phyloP scores from a whole-genome alignment of 1,140 invertebrate species.

The Trissolcus basalis region DNA sequence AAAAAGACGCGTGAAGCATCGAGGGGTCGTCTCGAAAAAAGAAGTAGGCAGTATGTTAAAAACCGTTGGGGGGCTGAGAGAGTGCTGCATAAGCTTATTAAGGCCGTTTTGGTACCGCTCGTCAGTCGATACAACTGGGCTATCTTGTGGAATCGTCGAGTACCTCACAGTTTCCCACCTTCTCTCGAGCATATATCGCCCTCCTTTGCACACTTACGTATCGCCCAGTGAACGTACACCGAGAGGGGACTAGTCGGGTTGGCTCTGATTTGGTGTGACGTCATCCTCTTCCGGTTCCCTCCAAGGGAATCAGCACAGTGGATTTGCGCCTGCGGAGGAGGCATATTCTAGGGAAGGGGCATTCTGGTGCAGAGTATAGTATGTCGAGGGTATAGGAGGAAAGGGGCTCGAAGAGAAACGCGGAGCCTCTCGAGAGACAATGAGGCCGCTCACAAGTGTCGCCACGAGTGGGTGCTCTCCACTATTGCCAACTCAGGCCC shows the following conservation, averaged over 20 bases:
- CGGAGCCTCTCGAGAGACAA: conserved; percentile 74
- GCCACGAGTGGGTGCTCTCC: conserved; percentile 74
- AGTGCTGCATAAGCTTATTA: conserved; percentile 76
- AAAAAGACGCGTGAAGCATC: conserved; percentile 25
- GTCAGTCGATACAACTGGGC: conserved; percentile 46
- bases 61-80: conserved; percentile 59
- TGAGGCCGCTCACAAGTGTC: conserved; percentile 76
- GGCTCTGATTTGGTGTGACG: conserved; percentile 50
- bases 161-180: conserved; percentile 35
- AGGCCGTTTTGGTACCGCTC: conserved; percentile 50
- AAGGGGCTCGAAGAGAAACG: conserved; percentile 61
- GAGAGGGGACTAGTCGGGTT: conserved; percentile 14
- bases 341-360: conserved; percentile 20
- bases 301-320: conserved; percentile 58
- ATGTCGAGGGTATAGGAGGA: conserved; percentile 22
- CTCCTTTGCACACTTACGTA: conserved; percentile 27
- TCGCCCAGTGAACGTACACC: conserved; percentile 1
- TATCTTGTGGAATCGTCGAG: conserved; percentile 33
- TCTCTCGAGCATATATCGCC: conserved; percentile 25
- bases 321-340: conserved; percentile 43
- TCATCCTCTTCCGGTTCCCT: conserved; percentile 47
- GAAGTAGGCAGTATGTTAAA: conserved; percentile 35
- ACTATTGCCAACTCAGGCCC: conserved; percentile 77
- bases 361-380: conserved; percentile 44
- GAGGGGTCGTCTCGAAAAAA: conserved; percentile 10